These are phyloP conservation scores for Ailuropoda melanoleuca DNA, from an alignment of 2,113 vertebrate species.

Conservation along the genomic window DNA sequence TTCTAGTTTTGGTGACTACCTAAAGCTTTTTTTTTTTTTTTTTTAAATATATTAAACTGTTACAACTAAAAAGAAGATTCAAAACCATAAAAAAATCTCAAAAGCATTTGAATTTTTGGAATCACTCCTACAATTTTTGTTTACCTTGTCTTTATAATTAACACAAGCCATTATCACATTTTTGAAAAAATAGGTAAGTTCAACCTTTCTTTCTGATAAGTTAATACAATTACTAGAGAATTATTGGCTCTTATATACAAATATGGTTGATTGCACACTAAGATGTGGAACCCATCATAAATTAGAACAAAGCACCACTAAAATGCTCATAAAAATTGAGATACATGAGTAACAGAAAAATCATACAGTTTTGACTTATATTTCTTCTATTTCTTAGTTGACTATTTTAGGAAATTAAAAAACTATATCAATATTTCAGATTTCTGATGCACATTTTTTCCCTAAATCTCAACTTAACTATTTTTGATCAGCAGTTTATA, in stretches of 20 bases:
- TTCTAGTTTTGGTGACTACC: not conserved
- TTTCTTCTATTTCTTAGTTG: not conserved
- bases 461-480: not conserved
- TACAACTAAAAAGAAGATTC: not conserved
- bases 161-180: not conserved
- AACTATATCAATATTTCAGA: not conserved
- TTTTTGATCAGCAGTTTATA: not conserved
- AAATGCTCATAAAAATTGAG: not conserved
- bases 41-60: not conserved
- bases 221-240: not conserved
- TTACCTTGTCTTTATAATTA: not conserved
- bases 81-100: not conserved
- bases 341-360: not conserved
- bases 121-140: not conserved
- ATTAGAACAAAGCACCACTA: not conserved
- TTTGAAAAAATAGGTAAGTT: not conserved
- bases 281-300: not conserved
- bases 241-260: not conserved
- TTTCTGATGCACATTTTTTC: not conserved
- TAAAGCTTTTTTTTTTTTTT: not conserved
- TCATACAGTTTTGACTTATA: not conserved
- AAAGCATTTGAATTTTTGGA: not conserved
- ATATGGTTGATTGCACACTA: not conserved
- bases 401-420: conserved; percentile 1
- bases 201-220: not conserved